Conservation (phyloP, 2,797 vertebrate genomes). For the Leuciscus waleckii region DNA sequence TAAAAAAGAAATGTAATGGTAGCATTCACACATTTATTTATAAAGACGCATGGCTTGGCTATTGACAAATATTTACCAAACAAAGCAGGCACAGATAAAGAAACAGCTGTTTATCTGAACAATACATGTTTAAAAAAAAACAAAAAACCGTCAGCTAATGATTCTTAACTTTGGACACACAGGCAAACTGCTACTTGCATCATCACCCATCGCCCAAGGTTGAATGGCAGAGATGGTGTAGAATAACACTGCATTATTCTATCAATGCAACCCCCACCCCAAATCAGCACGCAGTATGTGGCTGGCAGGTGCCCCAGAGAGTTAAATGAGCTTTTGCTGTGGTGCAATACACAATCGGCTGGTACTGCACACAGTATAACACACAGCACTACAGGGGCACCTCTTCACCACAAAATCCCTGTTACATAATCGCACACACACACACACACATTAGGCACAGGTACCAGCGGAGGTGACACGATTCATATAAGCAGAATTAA, state of each 20-base stretch:
- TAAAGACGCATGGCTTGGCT: neutral
- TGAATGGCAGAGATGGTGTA: slow-evolving; percentile 33
- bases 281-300: slow-evolving; percentile 36
- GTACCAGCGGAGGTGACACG: neutral
- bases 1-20: slow-evolving; percentile 21
- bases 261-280: slow-evolving; percentile 21
- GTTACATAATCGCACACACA: slow-evolving; percentile 44
- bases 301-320: slow-evolving; percentile 53
- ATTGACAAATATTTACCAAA: slow-evolving; percentile 14
- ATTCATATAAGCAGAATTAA: neutral
- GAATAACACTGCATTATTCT: slow-evolving; percentile 37
- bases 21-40: slow-evolving; percentile 14
- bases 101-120: slow-evolving; percentile 28
- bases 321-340: slow-evolving; percentile 60
- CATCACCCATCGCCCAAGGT: slow-evolving; percentile 14
- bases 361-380: slow-evolving; percentile 49
- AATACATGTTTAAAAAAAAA: slow-evolving; percentile 1
- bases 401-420: slow-evolving; percentile 39
- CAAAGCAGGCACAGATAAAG: neutral
- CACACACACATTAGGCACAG: slow-evolving; percentile 5
- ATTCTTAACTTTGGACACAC: neutral
- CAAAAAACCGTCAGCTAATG: neutral
- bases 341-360: slow-evolving; percentile 55
- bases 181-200: slow-evolving; percentile 25
- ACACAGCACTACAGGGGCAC: slow-evolving; percentile 38